Evolutionary conservation across 2,888 invertebrate genomes (phyloP), one percentile per base, ranked within the genome.

Genomic region (Sepioteuthis lessoniana): DNA sequence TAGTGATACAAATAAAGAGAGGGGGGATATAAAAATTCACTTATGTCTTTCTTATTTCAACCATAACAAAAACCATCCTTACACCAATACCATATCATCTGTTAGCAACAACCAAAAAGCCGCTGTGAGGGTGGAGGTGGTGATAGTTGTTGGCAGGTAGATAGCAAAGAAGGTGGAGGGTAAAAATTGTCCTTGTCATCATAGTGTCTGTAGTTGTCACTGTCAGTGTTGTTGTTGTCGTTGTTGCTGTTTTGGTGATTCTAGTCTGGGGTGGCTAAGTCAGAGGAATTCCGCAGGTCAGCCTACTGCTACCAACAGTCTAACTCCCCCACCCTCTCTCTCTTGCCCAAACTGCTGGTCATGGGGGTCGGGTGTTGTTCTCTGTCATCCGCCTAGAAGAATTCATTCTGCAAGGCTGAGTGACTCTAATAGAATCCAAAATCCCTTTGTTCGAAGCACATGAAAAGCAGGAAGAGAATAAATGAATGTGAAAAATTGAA

Each of bases 381-480:
- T 76, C 76, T 76, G 76, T 76, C 76, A 76, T 76, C 76, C n/a
- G 35, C 76, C n/a, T 76, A 76, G 76, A 76, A 76, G 76, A 76
- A 76, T 76, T 76, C 76, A 76, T 76, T 76, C 76, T 76, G 76
- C n/a, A 76, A 76, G 76, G 76, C 76, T 35, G 76, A 76, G 76
- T 76, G 76, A 76, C 76, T 76, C 76, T 76, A 76, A 76, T 76
- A 76, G 76, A 76, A 76, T 76, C 76, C 76, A 16, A 76, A 76
- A 76, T 76, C 35, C 76, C 76, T 76, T 76, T 76, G 76, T 76
- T 76, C 76, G 25, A n/a, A 76, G 76, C 76, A 76, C 76, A 76
- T 76, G 76, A 76, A 76, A 76, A 76, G 76, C 76, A 76, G 76
- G 76, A 76, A 76, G 76, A 76, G 76, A 76, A 76, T 76, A 76